phyloP scores from a whole-genome alignment of 37 sponge, comb jelly and placozoan genomes.

The Ephydatia muelleri region DNA sequence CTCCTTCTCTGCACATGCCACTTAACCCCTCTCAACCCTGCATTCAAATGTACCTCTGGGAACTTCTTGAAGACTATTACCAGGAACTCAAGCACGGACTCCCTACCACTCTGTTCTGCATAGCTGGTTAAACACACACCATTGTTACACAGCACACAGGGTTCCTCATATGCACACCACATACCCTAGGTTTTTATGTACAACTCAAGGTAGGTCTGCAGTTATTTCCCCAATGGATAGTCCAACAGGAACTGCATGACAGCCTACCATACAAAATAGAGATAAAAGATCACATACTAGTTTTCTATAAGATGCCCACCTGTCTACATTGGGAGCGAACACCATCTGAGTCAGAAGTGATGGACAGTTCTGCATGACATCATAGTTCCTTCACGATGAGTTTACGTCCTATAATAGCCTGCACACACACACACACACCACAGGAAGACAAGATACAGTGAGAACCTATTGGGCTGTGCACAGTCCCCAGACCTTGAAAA shows the following conservation, averaged over 20 bases:
- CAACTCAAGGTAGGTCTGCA: slow-evolving; percentile 60
- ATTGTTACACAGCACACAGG: no score
- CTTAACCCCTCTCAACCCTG: not conserved
- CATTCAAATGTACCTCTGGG: slow-evolving; percentile 44
- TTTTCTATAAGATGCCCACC: slow-evolving; percentile 44
- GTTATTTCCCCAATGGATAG: slow-evolving; percentile 84
- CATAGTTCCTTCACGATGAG: slow-evolving; percentile 59
- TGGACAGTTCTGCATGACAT: slow-evolving; percentile 76
- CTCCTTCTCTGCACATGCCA: not conserved
- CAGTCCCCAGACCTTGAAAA: slow-evolving; percentile 74
- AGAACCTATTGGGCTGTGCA: not conserved
- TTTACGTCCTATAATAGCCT: slow-evolving; percentile 81
- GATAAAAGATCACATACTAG: not conserved
- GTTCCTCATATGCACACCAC: not conserved
- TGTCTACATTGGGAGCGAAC: slow-evolving; percentile 68
- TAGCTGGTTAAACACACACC: slow-evolving; percentile 41
- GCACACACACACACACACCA: no score
- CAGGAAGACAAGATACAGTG: no score
- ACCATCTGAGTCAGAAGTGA: slow-evolving; percentile 58
- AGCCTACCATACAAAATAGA: slow-evolving; percentile 12
- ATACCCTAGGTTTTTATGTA: slow-evolving; percentile 74
- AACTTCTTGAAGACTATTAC: slow-evolving; percentile 66
- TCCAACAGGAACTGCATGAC: slow-evolving; percentile 78
- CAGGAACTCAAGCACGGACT: slow-evolving; percentile 69
- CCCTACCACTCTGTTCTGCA: slow-evolving; percentile 75